Percentiles rank a stretch among this genome's conserved stretches.
phyloP scores from a whole-genome alignment of 37 sponge, comb jelly and placozoan species.

The Lycopodina hypogea region DNA sequence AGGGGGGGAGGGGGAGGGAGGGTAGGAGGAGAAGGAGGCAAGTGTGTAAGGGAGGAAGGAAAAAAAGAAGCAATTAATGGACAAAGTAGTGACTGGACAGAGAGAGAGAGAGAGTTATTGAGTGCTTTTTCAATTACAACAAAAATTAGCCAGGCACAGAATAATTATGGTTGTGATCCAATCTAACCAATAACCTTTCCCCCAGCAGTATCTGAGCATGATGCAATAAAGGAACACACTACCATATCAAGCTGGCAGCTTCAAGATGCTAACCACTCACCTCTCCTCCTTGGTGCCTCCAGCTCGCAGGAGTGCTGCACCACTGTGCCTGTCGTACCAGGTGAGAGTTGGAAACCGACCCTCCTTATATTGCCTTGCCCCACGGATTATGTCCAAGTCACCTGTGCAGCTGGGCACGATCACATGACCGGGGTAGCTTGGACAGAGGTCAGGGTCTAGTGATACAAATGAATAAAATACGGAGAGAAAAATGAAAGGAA shows the following conservation, averaged over 20 bases:
- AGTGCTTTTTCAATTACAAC: no score
- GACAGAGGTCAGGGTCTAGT: constrained; percentile 62
- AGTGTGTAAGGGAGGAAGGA: background rate
- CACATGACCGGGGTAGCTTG: constrained; percentile 66
- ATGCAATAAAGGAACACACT: no score
- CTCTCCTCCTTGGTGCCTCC: constrained; percentile 50
- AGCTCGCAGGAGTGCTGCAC: constrained; percentile 73
- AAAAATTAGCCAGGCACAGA: no score
- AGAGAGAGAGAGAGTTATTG: no score
- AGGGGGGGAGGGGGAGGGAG: no score
- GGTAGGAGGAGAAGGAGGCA: no score
- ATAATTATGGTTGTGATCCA: no score
- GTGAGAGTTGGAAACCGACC: constrained; percentile 76
- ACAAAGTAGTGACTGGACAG: no score
- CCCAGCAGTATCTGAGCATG: no score
- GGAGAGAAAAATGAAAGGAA: background rate
- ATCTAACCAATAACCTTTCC: no score
- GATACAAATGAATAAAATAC: background rate
- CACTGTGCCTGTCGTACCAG: constrained; percentile 60
- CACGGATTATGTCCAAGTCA: constrained; percentile 64
- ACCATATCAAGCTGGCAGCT: no score
- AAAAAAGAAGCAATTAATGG: background rate
- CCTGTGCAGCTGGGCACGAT: constrained; percentile 66
- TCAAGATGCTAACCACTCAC: constrained; percentile 9
- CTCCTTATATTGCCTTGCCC: constrained; percentile 61